These are phyloP conservation scores for Drosophila subpulchrella DNA, from an alignment of 1,140 invertebrate genomes.

Conservation along the genomic window DNA sequence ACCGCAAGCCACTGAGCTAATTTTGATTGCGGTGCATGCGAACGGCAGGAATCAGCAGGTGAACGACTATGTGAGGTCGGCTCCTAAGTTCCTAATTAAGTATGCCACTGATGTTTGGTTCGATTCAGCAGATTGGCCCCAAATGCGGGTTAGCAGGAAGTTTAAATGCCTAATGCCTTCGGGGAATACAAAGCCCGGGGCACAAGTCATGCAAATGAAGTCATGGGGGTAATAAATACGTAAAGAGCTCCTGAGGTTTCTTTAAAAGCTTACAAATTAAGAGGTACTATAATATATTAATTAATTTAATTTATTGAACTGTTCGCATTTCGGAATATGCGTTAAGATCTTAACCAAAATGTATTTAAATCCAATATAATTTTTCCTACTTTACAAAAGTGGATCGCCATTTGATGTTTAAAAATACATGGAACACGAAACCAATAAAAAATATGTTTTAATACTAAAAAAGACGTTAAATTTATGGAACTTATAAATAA, in stretches of 20 bases:
- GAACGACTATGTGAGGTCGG: constrained; percentile 52
- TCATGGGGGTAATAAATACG: background rate
- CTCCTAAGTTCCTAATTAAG: constrained; percentile 72
- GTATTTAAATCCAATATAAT: no score
- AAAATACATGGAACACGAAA: no score
- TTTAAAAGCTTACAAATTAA: background rate
- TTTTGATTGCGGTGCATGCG: constrained; percentile 62
- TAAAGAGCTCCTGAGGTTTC: background rate
- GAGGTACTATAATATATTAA: background rate
- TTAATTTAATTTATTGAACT: no score
- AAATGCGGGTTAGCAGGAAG: constrained; percentile 36
- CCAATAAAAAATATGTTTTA: no score
- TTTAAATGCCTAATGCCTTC: constrained; percentile 12
- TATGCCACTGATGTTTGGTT: constrained; percentile 54
- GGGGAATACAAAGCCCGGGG: constrained; percentile 10
- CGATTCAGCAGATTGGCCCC: constrained; percentile 28
- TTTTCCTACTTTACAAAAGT: no score
- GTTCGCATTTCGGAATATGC: no score
- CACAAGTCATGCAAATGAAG: constrained; percentile 16
- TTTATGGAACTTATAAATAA: no score
- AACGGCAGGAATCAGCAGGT: constrained; percentile 39
- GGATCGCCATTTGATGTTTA: no score
- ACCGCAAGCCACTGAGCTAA: constrained; percentile 59
- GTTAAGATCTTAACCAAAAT: no score
- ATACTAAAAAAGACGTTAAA: no score